Evolutionary conservation across 2,797 vertebrate species (phyloP).

Genomic region (Molossus molossus): DNA sequence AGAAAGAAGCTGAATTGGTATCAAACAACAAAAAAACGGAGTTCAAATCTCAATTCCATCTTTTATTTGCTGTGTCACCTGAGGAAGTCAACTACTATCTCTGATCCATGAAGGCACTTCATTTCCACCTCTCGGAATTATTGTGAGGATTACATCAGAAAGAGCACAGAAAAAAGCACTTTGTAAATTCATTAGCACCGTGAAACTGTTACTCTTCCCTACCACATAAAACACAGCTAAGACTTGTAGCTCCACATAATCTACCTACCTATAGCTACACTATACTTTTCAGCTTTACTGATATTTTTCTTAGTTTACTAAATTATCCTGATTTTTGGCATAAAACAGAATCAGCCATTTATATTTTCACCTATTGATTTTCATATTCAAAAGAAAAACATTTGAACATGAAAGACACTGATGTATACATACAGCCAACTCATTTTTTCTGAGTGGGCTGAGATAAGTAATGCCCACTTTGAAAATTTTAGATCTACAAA

Average conservation of each 20-base stretch:
- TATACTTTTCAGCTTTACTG: not conserved
- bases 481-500: not conserved
- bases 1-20: not conserved
- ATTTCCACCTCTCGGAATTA: not conserved
- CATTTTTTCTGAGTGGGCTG: not conserved
- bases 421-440: not conserved
- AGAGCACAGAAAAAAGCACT: not conserved
- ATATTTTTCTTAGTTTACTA: not conserved
- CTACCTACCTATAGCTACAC: not conserved
- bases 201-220: not conserved
- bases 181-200: not conserved
- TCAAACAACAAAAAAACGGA: not conserved
- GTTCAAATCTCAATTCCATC: not conserved
- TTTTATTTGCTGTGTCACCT: not conserved
- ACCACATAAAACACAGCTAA: slow-evolving; percentile 10
- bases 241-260: not conserved
- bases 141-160: not conserved
- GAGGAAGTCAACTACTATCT: not conserved
- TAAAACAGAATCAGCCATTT: not conserved
- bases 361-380: slow-evolving; percentile 27
- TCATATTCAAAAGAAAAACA: slow-evolving; percentile 17
- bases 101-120: not conserved
- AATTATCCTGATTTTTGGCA: not conserved
- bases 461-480: not conserved
- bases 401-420: slow-evolving; percentile 25